Conservation (phyloP, 2,113 vertebrate species). For the Alethe castanea region DNA sequence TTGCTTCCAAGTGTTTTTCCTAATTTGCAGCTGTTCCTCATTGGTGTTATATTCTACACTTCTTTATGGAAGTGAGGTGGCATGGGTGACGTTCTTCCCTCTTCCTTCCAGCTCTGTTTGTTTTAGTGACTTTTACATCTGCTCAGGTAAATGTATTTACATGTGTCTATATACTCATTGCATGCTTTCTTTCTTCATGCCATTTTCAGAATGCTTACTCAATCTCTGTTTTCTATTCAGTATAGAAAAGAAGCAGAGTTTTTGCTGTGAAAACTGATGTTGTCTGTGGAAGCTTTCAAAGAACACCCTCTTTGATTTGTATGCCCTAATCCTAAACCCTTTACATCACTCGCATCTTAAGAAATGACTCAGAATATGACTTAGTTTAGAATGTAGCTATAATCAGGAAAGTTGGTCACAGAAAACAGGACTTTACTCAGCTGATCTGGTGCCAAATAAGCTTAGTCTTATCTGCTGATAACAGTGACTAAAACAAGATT, state of each 20-base stretch:
- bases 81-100: not conserved
- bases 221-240: not conserved
- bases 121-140: not conserved
- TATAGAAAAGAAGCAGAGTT: not conserved
- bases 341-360: not conserved
- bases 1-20: not conserved
- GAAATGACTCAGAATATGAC: not conserved
- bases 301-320: not conserved
- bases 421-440: not conserved
- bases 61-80: not conserved
- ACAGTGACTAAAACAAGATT: not conserved
- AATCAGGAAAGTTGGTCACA: not conserved
- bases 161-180: not conserved
- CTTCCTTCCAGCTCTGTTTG: not conserved
- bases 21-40: not conserved
- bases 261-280: not conserved
- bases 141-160: not conserved
- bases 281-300: not conserved
- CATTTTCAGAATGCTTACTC: not conserved
- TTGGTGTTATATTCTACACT: not conserved
- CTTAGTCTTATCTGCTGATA: not conserved
- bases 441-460: not conserved
- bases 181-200: not conserved
- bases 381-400: not conserved
- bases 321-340: not conserved